Conservation (phyloP, 2,113 vertebrate species). For the Holacanthus passer region DNA sequence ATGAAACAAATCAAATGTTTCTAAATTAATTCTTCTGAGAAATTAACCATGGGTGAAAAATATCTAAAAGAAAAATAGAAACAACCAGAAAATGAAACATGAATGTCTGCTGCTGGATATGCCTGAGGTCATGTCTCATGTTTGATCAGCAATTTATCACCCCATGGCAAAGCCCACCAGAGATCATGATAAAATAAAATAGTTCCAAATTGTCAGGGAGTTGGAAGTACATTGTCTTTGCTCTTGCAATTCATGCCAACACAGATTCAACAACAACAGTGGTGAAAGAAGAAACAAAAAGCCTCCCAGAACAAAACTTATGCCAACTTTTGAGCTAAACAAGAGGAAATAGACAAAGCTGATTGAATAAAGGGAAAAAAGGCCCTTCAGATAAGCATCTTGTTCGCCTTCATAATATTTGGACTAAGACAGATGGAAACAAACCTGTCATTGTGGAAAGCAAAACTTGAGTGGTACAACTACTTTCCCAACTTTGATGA, state of each 20-base stretch:
- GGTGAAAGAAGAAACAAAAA: slow-evolving; percentile 43
- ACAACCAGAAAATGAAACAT: slow-evolving; percentile 1
- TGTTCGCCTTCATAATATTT: slow-evolving; percentile 58
- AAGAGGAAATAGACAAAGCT: slow-evolving; percentile 58
- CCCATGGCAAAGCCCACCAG: not conserved
- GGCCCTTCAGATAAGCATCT: slow-evolving; percentile 60
- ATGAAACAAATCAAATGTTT: slow-evolving; percentile 25
- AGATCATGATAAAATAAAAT: not conserved
- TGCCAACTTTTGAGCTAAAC: slow-evolving; percentile 53
- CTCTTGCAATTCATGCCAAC: slow-evolving; percentile 36
- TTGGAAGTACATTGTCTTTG: slow-evolving; percentile 14
- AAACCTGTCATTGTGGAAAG: slow-evolving; percentile 40
- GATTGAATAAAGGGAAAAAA: slow-evolving; percentile 55
- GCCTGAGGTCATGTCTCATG: slow-evolving; percentile 23
- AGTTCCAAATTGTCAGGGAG: slow-evolving; percentile 1
- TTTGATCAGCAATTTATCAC: slow-evolving; percentile 26
- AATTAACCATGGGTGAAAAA: slow-evolving; percentile 3
- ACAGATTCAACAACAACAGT: slow-evolving; percentile 28
- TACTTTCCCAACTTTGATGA: slow-evolving; percentile 24
- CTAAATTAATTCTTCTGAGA: slow-evolving; percentile 6
- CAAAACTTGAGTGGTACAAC: slow-evolving; percentile 2
- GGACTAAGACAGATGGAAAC: slow-evolving; percentile 49
- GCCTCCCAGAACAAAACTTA: slow-evolving; percentile 18
- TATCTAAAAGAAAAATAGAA: slow-evolving; percentile 2
- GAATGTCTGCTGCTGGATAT: not conserved